Evolutionary conservation across 37 sponge, comb jelly and placozoan genomes (phyloP), one percentile per base, ranked within the genome.

Genomic region (Amphimedon queenslandica): DNA sequence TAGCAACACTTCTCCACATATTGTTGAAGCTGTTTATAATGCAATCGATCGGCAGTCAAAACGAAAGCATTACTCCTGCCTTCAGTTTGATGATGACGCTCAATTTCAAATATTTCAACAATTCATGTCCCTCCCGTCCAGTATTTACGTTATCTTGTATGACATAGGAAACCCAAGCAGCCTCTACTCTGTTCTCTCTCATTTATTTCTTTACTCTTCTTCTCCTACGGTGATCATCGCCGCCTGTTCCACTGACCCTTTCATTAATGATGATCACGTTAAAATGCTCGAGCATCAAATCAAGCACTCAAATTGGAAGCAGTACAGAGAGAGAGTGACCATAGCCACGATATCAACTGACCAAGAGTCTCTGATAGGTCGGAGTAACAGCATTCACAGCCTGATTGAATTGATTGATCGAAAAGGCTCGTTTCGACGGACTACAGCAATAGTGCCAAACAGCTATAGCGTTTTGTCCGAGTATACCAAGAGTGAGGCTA

Each of bases 61-160:
- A 6, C 37, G 51, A 5, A 67, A 67, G 21, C 25, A 36, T 11
- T 70, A 36, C 43, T 70, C 71, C 21, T 43, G n/a, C 3, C 69
- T 85, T 27, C 51, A 37, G 13, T 78, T 67, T 40, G 24, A 41
- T 0, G 38, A 29, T 27, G 56, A 67, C 20, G 4, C 57, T 18
- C 79, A 85, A 63, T 85, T 77, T 40, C 70, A 78, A 23, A 18
- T 68, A 61, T 67, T 85, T 37, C 79, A 85, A 32, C 66, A 58
- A 2, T 34, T 78, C 11, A 78, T 85, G 40, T 40, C 56, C 16
- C 63, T 78, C 0, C 78, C 78, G 36, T 72, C 61, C 55, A n/a
- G 79, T 1, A n/a, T 73, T 29, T 85, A 78, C 42, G 18, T 85
- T n/a, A n/a, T 85, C 3, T 42, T 60, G 11, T 85, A 79, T 79